Evolutionary conservation across 1,140 invertebrate genomes (phyloP).

Genomic region (Drosophila sucinea): DNA sequence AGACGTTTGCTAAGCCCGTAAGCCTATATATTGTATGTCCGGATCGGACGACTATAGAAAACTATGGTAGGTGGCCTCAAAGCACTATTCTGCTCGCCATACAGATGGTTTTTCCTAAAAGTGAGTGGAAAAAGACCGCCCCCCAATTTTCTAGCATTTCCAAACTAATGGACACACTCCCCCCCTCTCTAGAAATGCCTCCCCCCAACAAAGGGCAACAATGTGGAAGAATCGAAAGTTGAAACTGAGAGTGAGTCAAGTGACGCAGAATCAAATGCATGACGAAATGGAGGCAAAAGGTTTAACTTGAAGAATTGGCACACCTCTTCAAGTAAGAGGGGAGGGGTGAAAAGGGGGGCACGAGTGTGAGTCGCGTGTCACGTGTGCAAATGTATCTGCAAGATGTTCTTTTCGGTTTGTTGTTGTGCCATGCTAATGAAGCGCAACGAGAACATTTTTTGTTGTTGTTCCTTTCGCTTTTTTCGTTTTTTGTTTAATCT

Average conservation of each 20-base stretch:
- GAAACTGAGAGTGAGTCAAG: neutral
- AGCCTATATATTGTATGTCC: no score
- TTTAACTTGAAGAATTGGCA: conserved; percentile 52
- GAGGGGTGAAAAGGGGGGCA: conserved; percentile 20
- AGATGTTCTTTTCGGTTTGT: conserved; percentile 11
- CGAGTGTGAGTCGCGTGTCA: neutral
- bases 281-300: conserved; percentile 33
- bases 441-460: conserved; percentile 55
- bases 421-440: conserved; percentile 67
- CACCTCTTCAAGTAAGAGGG: conserved; percentile 29
- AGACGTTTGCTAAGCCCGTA: neutral
- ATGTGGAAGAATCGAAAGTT: neutral
- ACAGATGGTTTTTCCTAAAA: no score
- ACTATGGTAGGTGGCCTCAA: no score
- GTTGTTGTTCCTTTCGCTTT: conserved; percentile 22
- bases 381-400: conserved; percentile 34
- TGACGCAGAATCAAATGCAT: neutral
- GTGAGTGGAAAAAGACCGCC: no score
- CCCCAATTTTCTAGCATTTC: no score
- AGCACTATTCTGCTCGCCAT: no score
- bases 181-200: neutral
- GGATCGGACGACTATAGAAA: no score
- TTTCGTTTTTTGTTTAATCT: conserved; percentile 26
- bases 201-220: no score
- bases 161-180: neutral